Evolutionary conservation across 1,140 invertebrate species (phyloP), one percentile per base, ranked within the genome.

Genomic region (Piezodorus guildinii): DNA sequence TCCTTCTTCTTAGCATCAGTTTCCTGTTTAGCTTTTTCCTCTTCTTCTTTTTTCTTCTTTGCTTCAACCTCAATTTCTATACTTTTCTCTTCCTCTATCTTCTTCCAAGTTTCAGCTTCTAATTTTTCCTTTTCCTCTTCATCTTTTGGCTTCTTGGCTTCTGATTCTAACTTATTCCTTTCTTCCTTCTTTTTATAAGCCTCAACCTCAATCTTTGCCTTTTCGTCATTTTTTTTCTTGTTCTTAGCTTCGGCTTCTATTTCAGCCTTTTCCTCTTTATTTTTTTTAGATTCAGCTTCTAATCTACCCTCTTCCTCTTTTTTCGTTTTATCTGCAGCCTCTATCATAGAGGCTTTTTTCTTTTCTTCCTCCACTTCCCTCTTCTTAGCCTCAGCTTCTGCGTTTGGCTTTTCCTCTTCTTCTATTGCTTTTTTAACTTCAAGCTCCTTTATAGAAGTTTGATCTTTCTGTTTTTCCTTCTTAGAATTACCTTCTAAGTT

Each of bases 151-250:
- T 25, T 19, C 25, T 10, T 63, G 10, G 17, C 30, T 8, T 56
- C 39, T 6, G 15, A 8, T 23, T 60, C 58, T 56, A 9, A 3
- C 25, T 21, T 10, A 30, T 34, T 6, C 14, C 44, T 34, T 34
- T 17, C n/a, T 60, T 23, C 23, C 3, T 16, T 9, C 21, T 60
- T 21, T 17, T 45, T 52, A 43, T 52, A 62, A 68, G 49, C 60
- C 68, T 59, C 27, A 61, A 51, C 66, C 70, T 67, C 27, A 10
- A 25, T 14, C 51, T 17, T 19, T 52, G 34, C 62, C 17, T 66
- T 66, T 19, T 56, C 63, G 49, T 62, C 21, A 9, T 21, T 19
- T 44, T 25, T 16, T 19, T 56, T 56, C 23, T 44, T 58, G 1
- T 30, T 62, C 21, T 30, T 45, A 59, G 43, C 39, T 23, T 56